Percentiles rank a stretch among this genome's conserved stretches.
These are phyloP conservation scores for Vannuccia rotundouncinata DNA, from an alignment of 2,888 invertebrate genomes.

Conservation along the genomic window DNA sequence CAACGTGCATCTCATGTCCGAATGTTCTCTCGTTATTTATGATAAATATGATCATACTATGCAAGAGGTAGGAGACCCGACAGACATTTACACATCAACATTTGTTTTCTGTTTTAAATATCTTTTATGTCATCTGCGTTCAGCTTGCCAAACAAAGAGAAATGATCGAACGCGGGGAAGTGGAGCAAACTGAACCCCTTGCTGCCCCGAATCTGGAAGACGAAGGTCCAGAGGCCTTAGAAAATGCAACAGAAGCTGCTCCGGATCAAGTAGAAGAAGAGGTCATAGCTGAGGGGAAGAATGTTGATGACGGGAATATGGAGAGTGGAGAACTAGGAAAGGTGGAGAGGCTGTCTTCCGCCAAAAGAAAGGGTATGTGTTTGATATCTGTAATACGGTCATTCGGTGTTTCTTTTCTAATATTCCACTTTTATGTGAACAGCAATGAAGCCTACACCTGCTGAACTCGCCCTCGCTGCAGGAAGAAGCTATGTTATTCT, in stretches of 20 bases:
- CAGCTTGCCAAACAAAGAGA: not conserved
- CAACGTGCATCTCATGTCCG: conserved; percentile 12
- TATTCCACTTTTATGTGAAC: not conserved
- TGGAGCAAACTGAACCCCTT: not conserved
- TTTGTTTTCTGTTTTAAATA: not conserved
- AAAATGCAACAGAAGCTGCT: not conserved
- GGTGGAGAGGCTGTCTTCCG: not conserved
- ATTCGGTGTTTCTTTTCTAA: not conserved
- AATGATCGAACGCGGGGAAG: not conserved
- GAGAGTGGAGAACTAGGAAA: not conserved
- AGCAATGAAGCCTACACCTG: conserved; percentile 47
- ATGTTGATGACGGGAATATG: not conserved
- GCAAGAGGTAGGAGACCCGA: conserved; percentile 16
- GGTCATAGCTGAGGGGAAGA: not conserved
- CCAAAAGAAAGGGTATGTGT: not conserved
- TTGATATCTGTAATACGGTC: not conserved
- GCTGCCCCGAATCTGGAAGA: not conserved
- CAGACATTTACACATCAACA: not conserved
- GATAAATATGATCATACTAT: conserved; percentile 23
- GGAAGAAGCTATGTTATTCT: conserved; percentile 53
- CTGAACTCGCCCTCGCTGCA: conserved; percentile 50
- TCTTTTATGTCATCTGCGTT: not conserved
- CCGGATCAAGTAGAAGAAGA: not conserved
- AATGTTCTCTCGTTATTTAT: conserved; percentile 31
- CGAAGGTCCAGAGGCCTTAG: not conserved